phyloP scores from a whole-genome alignment of 2,797 vertebrate genomes.

The Diceros bicornis region DNA sequence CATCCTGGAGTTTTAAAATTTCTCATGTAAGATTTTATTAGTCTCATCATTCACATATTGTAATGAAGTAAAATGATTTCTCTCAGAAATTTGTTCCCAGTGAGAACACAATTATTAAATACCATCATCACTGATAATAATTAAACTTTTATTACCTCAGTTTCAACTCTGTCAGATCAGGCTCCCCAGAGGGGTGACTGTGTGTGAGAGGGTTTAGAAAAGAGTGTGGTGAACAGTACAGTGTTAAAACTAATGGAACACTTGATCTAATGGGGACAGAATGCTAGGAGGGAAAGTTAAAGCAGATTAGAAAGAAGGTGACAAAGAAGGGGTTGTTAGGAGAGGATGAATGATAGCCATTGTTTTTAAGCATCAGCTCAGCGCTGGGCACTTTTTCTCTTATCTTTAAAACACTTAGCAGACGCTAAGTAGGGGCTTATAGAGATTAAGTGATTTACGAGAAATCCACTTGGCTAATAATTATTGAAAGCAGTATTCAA shows the following conservation, averaged over 20 bases:
- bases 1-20: constrained; percentile 71
- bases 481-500: not conserved
- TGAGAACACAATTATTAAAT: constrained; percentile 89
- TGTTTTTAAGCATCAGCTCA: not conserved
- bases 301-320: not conserved
- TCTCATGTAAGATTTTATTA: constrained; percentile 86
- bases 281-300: not conserved
- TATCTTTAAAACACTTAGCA: not conserved
- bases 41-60: constrained; percentile 83
- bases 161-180: constrained; percentile 81
- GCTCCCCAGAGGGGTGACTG: constrained; percentile 70
- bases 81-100: constrained; percentile 84
- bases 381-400: not conserved
- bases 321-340: not conserved
- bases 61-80: constrained; percentile 86
- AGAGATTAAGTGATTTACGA: not conserved
- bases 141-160: constrained; percentile 87
- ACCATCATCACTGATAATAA: constrained; percentile 86
- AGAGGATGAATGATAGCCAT: not conserved
- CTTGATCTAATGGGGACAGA: too few species aligned
- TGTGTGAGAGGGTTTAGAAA: constrained; percentile 70
- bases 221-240: constrained; percentile 39
- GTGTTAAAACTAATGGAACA: constrained; percentile 43
- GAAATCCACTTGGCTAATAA: not conserved
- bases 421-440: not conserved